Evolutionary conservation across 2,797 vertebrate genomes (phyloP).

Genomic region (Ictinia mississippiensis): DNA sequence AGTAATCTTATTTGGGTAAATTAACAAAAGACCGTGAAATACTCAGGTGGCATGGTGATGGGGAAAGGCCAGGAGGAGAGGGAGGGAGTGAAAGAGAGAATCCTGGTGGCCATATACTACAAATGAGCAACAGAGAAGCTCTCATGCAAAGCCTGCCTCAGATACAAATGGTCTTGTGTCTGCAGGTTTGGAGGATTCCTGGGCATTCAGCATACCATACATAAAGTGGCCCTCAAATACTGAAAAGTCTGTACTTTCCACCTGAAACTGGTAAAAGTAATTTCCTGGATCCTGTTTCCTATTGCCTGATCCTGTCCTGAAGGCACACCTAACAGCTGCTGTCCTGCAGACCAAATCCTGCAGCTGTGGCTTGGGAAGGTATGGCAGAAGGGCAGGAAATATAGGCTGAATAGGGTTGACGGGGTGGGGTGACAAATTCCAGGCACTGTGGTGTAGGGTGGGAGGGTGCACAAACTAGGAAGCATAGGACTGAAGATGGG

Average conservation of each 20-base stretch:
- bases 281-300: not conserved
- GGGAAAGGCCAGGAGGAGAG: not conserved
- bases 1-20: not conserved
- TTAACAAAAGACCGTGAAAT: not conserved
- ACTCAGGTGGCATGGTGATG: not conserved
- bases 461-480: not conserved
- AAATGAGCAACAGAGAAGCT: not conserved
- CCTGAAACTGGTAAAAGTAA: not conserved
- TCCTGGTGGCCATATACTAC: not conserved
- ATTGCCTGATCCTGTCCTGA: not conserved
- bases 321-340: not conserved
- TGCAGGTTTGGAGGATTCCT: not conserved
- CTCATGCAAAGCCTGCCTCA: not conserved
- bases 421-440: accelerated
- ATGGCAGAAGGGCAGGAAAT: not conserved
- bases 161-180: not conserved
- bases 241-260: not conserved
- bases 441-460: not conserved
- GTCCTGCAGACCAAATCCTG: not conserved
- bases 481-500: not conserved
- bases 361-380: not conserved
- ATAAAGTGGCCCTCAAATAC: not conserved
- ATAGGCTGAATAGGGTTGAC: not conserved
- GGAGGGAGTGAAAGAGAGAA: not conserved
- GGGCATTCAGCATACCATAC: not conserved